A percentile compares a stretch with the other conserved stretches of the same genome.
Evolutionary conservation across 2,888 invertebrate species (phyloP).

Genomic region (Dolomedes plantarius): DNA sequence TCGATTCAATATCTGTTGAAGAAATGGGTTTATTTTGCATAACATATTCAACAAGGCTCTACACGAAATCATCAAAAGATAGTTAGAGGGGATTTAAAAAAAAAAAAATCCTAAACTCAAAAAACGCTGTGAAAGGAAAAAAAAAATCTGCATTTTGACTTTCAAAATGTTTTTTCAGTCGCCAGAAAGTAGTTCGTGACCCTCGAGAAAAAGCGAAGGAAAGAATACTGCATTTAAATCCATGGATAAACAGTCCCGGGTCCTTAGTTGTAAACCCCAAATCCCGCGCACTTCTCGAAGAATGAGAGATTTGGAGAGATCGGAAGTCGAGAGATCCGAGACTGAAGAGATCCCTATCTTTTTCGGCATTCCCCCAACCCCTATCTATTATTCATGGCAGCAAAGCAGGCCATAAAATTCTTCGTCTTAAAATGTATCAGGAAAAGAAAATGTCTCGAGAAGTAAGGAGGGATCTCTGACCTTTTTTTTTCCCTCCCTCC

Average conservation of each 20-base stretch:
- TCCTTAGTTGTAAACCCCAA: not conserved
- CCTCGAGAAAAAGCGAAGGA: not conserved
- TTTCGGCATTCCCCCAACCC: not conserved
- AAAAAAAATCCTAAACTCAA: too few relatives aligned
- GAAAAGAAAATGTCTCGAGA: not conserved
- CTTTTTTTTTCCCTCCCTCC: too few relatives aligned
- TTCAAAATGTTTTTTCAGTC: too few relatives aligned
- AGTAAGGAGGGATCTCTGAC: not conserved
- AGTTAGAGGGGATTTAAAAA: too few relatives aligned
- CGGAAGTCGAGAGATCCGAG: not conserved
- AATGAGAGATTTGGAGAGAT: not conserved
- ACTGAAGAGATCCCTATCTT: not conserved
- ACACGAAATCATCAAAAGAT: too few relatives aligned
- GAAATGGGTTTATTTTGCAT: too few relatives aligned
- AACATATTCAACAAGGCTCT: too few relatives aligned
- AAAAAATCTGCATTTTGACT: too few relatives aligned
- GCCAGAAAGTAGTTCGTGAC: too few relatives aligned
- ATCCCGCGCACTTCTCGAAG: not conserved
- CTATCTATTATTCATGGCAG: conserved; percentile 3
- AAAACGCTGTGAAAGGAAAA: too few relatives aligned
- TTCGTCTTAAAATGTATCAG: not conserved
- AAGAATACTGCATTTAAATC: not conserved
- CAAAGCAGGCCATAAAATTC: not conserved
- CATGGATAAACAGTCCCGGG: not conserved
- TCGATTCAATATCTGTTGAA: too few relatives aligned